Percentiles rank a stretch among this genome's conserved stretches.
Evolutionary conservation across 2,113 vertebrate genomes (phyloP).

Genomic region (Gobiocypris rarus): DNA sequence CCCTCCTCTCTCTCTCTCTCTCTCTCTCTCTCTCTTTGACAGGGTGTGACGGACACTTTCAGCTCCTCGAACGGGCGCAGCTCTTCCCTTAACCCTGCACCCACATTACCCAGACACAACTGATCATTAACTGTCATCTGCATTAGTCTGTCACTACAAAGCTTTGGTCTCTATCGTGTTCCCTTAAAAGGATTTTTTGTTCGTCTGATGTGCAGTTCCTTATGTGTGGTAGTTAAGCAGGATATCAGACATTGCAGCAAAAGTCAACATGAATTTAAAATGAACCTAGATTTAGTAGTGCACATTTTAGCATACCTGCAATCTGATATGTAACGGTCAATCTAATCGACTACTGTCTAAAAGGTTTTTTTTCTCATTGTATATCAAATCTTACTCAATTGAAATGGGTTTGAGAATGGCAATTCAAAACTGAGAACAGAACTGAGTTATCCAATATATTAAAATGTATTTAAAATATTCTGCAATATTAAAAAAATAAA

Average conservation of each 20-base stretch:
- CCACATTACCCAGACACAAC: conserved; percentile 13
- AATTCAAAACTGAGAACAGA: background rate
- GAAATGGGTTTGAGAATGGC: background rate
- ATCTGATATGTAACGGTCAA: too few species aligned
- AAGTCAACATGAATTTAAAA: background rate
- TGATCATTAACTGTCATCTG: conserved; percentile 44
- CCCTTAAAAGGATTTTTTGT: background rate
- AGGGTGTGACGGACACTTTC: conserved; percentile 10
- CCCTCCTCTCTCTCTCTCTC: background rate
- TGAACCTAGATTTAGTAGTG: background rate
- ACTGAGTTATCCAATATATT: background rate
- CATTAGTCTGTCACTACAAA: conserved; percentile 5
- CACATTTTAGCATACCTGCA: background rate
- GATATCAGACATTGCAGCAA: background rate
- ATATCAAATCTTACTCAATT: background rate
- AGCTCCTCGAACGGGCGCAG: background rate
- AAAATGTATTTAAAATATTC: background rate
- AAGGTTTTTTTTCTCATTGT: background rate
- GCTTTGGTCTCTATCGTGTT: conserved; percentile 2
- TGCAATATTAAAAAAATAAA: too few species aligned
- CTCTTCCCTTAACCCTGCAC: conserved; percentile 62
- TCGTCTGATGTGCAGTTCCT: background rate
- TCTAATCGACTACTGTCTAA: background rate
- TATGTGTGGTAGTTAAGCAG: background rate
- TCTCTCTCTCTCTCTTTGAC: background rate